Base-by-base conservation (phyloP, 2,113 vertebrate species). In the Rallus limicola region DNA sequence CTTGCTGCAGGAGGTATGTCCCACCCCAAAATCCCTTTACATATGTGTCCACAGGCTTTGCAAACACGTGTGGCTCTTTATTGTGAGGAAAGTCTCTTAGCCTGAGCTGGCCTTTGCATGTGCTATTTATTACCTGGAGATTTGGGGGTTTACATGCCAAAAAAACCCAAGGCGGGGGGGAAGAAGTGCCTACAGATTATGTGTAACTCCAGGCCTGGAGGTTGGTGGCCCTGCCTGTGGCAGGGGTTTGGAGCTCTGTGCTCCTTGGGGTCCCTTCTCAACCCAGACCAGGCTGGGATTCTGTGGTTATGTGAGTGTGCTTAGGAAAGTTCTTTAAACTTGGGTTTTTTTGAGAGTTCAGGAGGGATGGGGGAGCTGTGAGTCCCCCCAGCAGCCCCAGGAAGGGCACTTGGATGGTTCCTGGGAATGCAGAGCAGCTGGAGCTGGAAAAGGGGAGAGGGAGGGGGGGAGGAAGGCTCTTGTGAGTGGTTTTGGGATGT, bases 1-100 rank as follows among this genome's bases (percentile, higher is more conserved):
- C 3, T 88, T 98, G 81, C 97, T 99, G 10, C 97, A 77, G 59
- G 98, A 99, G 99, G 99, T 97, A n/a, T 0, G 25, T 65, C 60
- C 70, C 2, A 1, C 3, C 1, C 7, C 1, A 2, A 6, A 2
- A 1, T 10, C 29, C 52, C 56, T 11, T 55, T 2, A 6, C 28
- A 5, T 2, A 1, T 0, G 0, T 21, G n/a, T 6, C 36, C 10
- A 62, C 33, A 6, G 58, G 4, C 18, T 28, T 36, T 62, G 48
- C 44, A 6, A 13, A 11, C 50, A 3, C 3, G 24, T 10, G 3
- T 0, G 10, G 16, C 59, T 86, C 60, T 52, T 82, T 50, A 44
- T 53, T 58, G 82, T 40, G 5, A 13, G 40, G 20, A 6, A n/a
- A 68, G 68, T 75, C 64, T 87, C 29, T 31, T 64, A 28, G 70